Percentiles rank a stretch among this genome's conserved stretches.
These are phyloP conservation scores for Zhuqinia jingwanae DNA, from an alignment of 2,888 invertebrate species.

Conservation along the genomic window DNA sequence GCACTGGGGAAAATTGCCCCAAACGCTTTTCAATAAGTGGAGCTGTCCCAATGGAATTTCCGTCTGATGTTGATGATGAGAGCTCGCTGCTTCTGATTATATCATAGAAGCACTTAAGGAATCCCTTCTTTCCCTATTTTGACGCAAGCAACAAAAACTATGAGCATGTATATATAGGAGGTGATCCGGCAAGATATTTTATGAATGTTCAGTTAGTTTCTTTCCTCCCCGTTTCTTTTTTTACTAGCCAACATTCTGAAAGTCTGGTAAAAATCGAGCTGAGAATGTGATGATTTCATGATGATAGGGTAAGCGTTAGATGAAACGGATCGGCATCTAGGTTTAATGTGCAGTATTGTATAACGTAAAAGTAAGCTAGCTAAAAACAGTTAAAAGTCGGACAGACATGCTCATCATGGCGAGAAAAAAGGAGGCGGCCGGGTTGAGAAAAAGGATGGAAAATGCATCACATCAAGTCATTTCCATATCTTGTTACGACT, in stretches of 20 bases:
- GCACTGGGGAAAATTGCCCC: slow-evolving; percentile 76
- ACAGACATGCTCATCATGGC: background rate
- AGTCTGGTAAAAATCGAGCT: slow-evolving; percentile 54
- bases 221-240: slow-evolving; percentile 38
- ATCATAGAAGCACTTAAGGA: slow-evolving; percentile 71
- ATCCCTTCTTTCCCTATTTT: slow-evolving; percentile 43
- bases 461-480: slow-evolving; percentile 58
- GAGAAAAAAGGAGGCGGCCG: background rate
- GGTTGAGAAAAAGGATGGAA: background rate
- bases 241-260: slow-evolving; percentile 10
- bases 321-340: background rate
- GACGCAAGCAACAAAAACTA: slow-evolving; percentile 50
- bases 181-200: slow-evolving; percentile 25
- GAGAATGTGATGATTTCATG: slow-evolving; percentile 11
- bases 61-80: slow-evolving; percentile 69
- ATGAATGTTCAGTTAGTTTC: background rate
- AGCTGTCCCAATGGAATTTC: slow-evolving; percentile 76
- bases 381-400: background rate
- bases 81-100: slow-evolving; percentile 69
- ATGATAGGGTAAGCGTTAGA: slow-evolving; percentile 41
- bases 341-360: slow-evolving; percentile 47
- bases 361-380: slow-evolving; percentile 7
- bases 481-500: slow-evolving; percentile 55
- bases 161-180: slow-evolving; percentile 30
- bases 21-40: slow-evolving; percentile 78